Base-by-base conservation (phyloP, 2,888 invertebrate species). In the Pyrochroa serraticornis region DNA sequence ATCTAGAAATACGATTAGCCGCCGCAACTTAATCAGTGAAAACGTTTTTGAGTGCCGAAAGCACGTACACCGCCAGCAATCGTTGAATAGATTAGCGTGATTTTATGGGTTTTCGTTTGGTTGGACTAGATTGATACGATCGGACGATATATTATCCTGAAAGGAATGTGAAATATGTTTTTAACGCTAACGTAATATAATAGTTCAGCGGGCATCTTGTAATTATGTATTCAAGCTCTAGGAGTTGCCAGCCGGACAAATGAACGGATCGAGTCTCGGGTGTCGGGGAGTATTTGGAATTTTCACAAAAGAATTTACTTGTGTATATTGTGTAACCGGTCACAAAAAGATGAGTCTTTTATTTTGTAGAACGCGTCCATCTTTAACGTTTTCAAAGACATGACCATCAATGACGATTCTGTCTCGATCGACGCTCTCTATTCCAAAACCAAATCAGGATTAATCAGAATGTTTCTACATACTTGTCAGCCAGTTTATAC, bases 161-260 rank as follows among this genome's bases (percentile, higher is more conserved):
- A 13, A n/a, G 39, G 39, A 39, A 39, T 39, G 13, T 39, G 36
- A 35, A 35, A 35, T 35, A 35, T 35, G 36, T 35, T 35, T 35
- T 35, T 35, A 10, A 35, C 13, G 30, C 12, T n/a, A 22, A 39
- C 39, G 30, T 14, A 30, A 14, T 14, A 13, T 35, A 35, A 39
- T 39, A 42, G 42, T 31, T 30, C 42, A 30, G 14, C 42, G 32
- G 42, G 42, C 32, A 41, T 41, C 7, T 22, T 42, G 9, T 42
- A 42, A 42, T 42, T 42, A 31, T 42, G 42, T 42, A 42, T 42
- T 42, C 42, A 42, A 42, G 32, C 8, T 42, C 9, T 30, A 31
- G 10, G 42, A 42, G n/a, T 42, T 42, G 31, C 22, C 22, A 22
- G 22, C 7, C 9, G 42, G 31, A 41, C 41, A 41, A 41, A 42